These are phyloP conservation scores for Malacoraja senta DNA, from an alignment of 2,797 vertebrate species.

Conservation along the genomic window DNA sequence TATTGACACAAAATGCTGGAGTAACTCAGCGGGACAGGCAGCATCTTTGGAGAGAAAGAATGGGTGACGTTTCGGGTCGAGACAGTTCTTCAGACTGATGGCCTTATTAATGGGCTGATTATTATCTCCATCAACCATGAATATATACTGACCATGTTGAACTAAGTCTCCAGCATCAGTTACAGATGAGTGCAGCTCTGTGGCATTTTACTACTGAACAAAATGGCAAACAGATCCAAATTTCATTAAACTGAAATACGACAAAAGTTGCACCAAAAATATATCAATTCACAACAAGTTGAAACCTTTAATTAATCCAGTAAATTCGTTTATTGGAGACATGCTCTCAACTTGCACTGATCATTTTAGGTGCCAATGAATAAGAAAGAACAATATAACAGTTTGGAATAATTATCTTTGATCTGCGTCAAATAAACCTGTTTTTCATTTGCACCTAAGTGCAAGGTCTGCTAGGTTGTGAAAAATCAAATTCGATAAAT, in stretches of 20 bases:
- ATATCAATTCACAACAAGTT: conserved; percentile 17
- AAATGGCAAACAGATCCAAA: not conserved
- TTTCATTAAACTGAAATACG: conserved; percentile 2
- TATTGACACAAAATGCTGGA: too few species aligned
- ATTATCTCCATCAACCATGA: too few species aligned
- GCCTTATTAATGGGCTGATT: too few species aligned
- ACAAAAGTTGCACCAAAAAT: not conserved
- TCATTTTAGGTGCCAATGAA: conserved; percentile 24
- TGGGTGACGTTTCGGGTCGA: too few species aligned
- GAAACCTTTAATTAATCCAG: conserved; percentile 23
- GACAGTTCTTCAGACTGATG: too few species aligned
- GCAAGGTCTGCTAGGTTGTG: not conserved
- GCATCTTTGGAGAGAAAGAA: too few species aligned
- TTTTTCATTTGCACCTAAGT: conserved; percentile 33
- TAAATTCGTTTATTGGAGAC: conserved; percentile 11
- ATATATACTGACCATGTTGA: too few species aligned
- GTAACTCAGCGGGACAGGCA: too few species aligned
- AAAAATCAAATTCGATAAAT: conserved; percentile 24
- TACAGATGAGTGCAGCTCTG: not conserved
- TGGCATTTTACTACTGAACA: not conserved
- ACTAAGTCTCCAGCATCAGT: not conserved
- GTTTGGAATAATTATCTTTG: conserved; percentile 30
- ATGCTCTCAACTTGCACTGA: not conserved
- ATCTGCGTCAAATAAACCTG: conserved; percentile 17
- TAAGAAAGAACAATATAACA: conserved; percentile 9